Conservation (phyloP, 2,113 vertebrate genomes). For the Climacteris rufus region DNA sequence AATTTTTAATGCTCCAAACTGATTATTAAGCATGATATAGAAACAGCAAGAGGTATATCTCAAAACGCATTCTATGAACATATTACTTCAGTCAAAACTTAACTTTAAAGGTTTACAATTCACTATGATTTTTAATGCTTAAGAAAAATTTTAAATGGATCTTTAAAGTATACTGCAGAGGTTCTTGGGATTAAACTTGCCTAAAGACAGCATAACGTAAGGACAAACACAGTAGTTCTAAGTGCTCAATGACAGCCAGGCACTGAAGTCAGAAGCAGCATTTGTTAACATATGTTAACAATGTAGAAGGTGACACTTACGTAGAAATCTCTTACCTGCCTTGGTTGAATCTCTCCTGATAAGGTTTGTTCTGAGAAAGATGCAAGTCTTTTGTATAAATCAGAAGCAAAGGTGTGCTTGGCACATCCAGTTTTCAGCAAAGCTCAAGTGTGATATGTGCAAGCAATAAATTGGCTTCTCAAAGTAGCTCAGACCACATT, state of each 20-base stretch:
- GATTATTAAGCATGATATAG: neutral
- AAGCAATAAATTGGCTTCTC: slow-evolving; percentile 66
- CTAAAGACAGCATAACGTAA: neutral
- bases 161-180: slow-evolving; percentile 29
- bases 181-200: slow-evolving; percentile 39
- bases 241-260: neutral
- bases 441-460: slow-evolving; percentile 45
- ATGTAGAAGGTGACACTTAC: slow-evolving; percentile 39
- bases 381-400: slow-evolving; percentile 57
- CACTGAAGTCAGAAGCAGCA: slow-evolving; percentile 28
- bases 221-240: neutral
- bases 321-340: slow-evolving; percentile 77
- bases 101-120: slow-evolving; percentile 19
- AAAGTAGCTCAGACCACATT: slow-evolving; percentile 65
- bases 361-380: slow-evolving; percentile 57
- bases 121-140: neutral
- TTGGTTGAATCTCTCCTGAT: slow-evolving; percentile 61
- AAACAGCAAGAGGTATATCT: neutral
- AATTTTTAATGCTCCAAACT: neutral
- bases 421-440: slow-evolving; percentile 59
- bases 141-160: neutral
- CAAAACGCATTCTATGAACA: slow-evolving; percentile 9
- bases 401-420: slow-evolving; percentile 58
- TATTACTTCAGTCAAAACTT: slow-evolving; percentile 11
- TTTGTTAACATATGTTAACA: slow-evolving; percentile 33